A percentile compares a stretch with the other conserved stretches of the same genome.
Evolutionary conservation across 37 sponge, comb jelly and placozoan species (phyloP).

Genomic region (Corticium candelabrum): DNA sequence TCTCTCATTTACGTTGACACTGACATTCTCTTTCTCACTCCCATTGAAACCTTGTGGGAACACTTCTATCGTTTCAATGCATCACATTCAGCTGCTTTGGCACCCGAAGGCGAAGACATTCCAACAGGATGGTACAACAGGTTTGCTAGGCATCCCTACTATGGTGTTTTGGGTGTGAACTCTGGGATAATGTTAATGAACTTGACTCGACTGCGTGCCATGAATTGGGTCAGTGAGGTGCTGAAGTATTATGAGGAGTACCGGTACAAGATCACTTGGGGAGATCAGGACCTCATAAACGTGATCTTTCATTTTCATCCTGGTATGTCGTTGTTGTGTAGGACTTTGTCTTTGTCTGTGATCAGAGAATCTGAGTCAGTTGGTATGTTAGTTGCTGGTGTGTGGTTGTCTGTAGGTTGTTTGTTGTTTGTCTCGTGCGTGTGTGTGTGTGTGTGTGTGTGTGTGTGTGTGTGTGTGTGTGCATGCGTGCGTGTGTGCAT

Average conservation of each 20-base stretch:
- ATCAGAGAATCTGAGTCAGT: no score
- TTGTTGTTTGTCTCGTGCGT: no score
- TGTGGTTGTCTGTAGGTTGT: no score
- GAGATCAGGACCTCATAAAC: constrained; percentile 31
- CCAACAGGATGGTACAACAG: constrained; percentile 25
- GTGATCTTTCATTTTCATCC: constrained; percentile 31
- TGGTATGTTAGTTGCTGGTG: no score
- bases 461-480: no score
- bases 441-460: no score
- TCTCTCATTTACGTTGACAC: constrained; percentile 29
- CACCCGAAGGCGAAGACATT: constrained; percentile 14
- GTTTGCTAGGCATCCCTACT: constrained; percentile 31
- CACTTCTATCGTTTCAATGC: constrained; percentile 2
- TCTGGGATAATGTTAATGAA: constrained; percentile 34
- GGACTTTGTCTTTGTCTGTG: no score
- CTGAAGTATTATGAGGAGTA: constrained; percentile 1
- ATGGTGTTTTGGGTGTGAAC: constrained; percentile 22
- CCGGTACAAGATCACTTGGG: not conserved
- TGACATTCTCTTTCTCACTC: constrained; percentile 26
- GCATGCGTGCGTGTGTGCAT: constrained; percentile 1
- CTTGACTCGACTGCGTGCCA: constrained; percentile 11
- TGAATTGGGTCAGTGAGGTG: constrained; percentile 7
- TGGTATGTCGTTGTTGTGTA: constrained; percentile 16
- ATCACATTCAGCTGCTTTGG: constrained; percentile 8
- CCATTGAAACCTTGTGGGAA: constrained; percentile 15